Evolutionary conservation across 2,113 vertebrate genomes (phyloP).

Genomic region (Podarcis cretensis): DNA sequence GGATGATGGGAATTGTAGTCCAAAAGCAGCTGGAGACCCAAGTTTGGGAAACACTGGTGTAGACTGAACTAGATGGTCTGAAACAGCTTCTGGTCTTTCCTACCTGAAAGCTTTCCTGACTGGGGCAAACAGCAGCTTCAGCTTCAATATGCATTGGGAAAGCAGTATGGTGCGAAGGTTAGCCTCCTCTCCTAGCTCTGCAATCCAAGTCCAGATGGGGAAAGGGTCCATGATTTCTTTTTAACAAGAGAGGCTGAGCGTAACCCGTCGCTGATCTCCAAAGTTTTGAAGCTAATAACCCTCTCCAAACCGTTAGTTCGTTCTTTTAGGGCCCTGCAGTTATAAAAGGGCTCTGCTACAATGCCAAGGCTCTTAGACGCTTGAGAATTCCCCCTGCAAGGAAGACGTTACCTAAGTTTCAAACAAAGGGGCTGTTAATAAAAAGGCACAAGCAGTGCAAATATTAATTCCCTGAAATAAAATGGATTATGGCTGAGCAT

Average conservation of each 20-base stretch:
- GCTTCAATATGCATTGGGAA: neutral
- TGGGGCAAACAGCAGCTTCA: neutral
- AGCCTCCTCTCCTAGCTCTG: neutral
- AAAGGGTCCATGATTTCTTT: neutral
- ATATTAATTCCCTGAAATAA: constrained; percentile 65
- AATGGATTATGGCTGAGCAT: constrained; percentile 61
- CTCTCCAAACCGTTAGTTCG: neutral
- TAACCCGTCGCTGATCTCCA: neutral
- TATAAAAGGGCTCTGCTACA: neutral
- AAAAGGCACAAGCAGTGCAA: constrained; percentile 39
- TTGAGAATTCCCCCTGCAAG: neutral
- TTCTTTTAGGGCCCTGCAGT: neutral
- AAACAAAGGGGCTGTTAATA: constrained; percentile 73
- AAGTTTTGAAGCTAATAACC: neutral
- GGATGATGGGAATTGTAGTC: no score
- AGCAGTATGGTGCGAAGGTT: neutral
- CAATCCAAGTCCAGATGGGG: neutral
- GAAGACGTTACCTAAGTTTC: constrained; percentile 46
- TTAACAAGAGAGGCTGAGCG: neutral
- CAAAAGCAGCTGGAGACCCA: no score
- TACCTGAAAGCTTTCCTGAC: neutral
- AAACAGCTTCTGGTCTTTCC: no score
- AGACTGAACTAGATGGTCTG: no score
- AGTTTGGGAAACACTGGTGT: no score
- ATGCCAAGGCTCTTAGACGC: neutral